Percentiles rank a stretch among this genome's conserved stretches.
Evolutionary conservation across 2,113 vertebrate species (phyloP).

Genomic region (Hippocampus comes): DNA sequence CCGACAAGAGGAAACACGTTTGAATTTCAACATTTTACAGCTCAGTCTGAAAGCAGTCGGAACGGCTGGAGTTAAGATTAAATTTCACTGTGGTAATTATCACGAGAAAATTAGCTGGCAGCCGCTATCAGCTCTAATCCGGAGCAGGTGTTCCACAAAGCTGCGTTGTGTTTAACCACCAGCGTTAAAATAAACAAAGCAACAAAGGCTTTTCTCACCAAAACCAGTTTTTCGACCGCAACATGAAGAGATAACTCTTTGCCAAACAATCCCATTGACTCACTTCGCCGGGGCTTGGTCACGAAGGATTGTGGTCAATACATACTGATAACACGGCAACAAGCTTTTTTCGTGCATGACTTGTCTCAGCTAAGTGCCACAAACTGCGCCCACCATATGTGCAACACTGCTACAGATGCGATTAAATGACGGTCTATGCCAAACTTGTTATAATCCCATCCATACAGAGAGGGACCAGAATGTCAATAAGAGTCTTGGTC

Average conservation of each 20-base stretch:
- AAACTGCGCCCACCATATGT: slow-evolving; percentile 60
- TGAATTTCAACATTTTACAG: slow-evolving; percentile 4
- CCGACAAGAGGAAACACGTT: slow-evolving; percentile 19
- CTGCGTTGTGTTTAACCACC: slow-evolving; percentile 18
- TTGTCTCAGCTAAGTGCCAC: slow-evolving; percentile 28
- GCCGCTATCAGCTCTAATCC: slow-evolving; percentile 47
- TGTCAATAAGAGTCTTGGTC: slow-evolving; percentile 48
- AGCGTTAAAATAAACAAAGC: slow-evolving; percentile 34
- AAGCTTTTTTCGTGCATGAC: slow-evolving; percentile 30
- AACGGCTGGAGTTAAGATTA: slow-evolving; percentile 14
- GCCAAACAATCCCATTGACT: slow-evolving; percentile 56
- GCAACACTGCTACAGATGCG: slow-evolving; percentile 48
- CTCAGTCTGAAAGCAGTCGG: background rate
- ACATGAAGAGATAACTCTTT: slow-evolving; percentile 42
- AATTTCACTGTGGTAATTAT: slow-evolving; percentile 34
- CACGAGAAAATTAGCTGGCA: slow-evolving; percentile 35
- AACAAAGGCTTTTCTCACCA: slow-evolving; percentile 42
- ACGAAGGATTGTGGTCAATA: slow-evolving; percentile 38
- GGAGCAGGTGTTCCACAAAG: slow-evolving; percentile 50
- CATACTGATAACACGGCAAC: slow-evolving; percentile 27
- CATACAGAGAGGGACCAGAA: slow-evolving; percentile 48
- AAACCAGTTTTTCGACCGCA: slow-evolving; percentile 53
- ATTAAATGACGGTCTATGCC: slow-evolving; percentile 61
- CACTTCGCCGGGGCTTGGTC: slow-evolving; percentile 24
- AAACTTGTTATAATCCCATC: slow-evolving; percentile 59